A percentile compares a stretch with the other conserved stretches of the same genome.
Evolutionary conservation across 1,140 invertebrate genomes (phyloP).

Genomic region (Paralvinella palmiformis): DNA sequence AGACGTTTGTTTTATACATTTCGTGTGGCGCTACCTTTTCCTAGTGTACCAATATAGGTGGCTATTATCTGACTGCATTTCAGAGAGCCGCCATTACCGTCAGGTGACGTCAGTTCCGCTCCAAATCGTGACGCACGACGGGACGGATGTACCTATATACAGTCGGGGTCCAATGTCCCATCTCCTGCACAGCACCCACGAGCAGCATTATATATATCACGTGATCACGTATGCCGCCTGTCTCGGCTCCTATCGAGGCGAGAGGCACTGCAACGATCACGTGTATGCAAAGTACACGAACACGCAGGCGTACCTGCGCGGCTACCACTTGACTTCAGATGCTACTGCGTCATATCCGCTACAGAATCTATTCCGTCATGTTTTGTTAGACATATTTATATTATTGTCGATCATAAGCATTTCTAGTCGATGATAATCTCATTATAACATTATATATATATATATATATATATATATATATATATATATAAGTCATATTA

Average conservation of each 20-base stretch:
- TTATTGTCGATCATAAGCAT: no score
- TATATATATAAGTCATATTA: no score
- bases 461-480: no score
- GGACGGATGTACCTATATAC: conserved; percentile 30
- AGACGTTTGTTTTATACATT: background rate
- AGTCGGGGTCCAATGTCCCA: conserved; percentile 69
- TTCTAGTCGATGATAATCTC: no score
- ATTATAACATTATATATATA: no score
- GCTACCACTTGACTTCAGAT: no score
- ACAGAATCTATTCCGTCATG: no score
- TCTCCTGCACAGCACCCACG: conserved; percentile 77
- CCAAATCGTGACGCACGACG: conserved; percentile 19
- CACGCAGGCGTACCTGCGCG: no score
- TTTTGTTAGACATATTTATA: no score
- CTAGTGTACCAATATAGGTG: background rate
- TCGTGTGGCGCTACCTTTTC: background rate
- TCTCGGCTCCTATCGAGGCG: background rate
- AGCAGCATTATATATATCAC: conserved; percentile 42
- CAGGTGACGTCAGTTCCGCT: conserved; percentile 8
- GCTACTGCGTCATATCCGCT: no score
- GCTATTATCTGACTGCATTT: background rate
- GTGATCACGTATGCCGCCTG: conserved; percentile 14
- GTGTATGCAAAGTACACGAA: no score
- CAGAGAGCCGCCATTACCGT: background rate
- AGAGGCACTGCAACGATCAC: no score